Evolutionary conservation across 1,140 invertebrate species (phyloP), one percentile per base, ranked within the genome.

Genomic region (Streblospio benedicti): DNA sequence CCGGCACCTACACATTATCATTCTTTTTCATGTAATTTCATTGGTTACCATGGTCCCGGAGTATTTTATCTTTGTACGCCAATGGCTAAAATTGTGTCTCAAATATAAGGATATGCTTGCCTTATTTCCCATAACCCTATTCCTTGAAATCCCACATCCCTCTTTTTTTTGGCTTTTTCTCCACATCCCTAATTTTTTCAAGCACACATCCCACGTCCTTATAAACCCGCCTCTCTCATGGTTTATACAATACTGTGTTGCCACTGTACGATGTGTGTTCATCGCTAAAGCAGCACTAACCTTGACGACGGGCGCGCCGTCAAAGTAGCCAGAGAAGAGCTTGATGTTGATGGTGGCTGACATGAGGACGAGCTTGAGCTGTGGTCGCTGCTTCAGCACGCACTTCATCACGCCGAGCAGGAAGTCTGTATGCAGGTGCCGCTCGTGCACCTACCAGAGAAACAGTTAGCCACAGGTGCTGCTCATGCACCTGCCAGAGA

Each of bases 311-410:
- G 84, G 83, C 38, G 88, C 87, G 73, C 89, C 86, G 61, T 87
- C 81, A 79, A 98, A 99, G 78, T 95, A 99, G 62, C 85, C 80
- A 62, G 84, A 83, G 78, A 98, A 99, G 1, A 98, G 80, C 64
- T 93, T 81, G 43, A 98, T 87, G 79, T 99, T 99, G 41, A 99
- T 97, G 1, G 96, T 99, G 14, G 96, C 96, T 4, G 93, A 97
- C 96, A 99, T 99, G 0, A 99, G 82, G 18, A 99, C 86, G 4
- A 99, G 78, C 78, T 96, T 96, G 2, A 98, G 76, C 70, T 96
- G 85, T 18, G 80, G 70, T 54, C 88, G 80, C 74, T 88, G 86
- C 68, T 87, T 82, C 43, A 95, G 79, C 4, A 98, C 72, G 72
- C 91, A 94, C 72, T 94, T 93, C 54, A 97, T 82, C 5, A 97